These are phyloP conservation scores for Sialia sialis DNA, from an alignment of 2,113 vertebrate species.

Conservation along the genomic window DNA sequence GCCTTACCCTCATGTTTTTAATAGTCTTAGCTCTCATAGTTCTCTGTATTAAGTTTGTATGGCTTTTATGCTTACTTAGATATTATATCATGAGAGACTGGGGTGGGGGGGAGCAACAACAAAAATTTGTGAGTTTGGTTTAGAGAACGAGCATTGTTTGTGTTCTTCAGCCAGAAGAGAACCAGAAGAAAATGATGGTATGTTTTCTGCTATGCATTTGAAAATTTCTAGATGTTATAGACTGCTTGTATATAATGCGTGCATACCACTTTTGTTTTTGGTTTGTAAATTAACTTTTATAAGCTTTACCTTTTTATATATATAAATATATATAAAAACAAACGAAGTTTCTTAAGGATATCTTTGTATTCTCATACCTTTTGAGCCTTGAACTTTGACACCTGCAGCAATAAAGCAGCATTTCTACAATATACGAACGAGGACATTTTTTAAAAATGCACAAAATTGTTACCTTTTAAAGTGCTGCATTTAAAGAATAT, in stretches of 20 bases:
- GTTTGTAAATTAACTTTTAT: constrained; percentile 99
- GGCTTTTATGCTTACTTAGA: constrained; percentile 78
- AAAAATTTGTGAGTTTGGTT: constrained; percentile 52
- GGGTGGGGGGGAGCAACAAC: neutral
- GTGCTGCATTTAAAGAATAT: constrained; percentile 90
- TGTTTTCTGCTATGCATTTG: constrained; percentile 91
- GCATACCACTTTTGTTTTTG: constrained; percentile 96
- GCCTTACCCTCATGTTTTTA: constrained; percentile 89
- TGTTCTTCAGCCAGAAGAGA: constrained; percentile 62
- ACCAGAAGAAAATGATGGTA: constrained; percentile 72
- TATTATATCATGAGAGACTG: constrained; percentile 72
- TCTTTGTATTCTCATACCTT: constrained; percentile 98
- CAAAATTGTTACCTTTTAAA: constrained; percentile 94
- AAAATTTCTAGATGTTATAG: constrained; percentile 85
- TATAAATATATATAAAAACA: constrained; percentile 85
- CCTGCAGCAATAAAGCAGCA: constrained; percentile 95
- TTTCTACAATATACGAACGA: constrained; percentile 90
- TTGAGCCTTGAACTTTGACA: constrained; percentile 97
- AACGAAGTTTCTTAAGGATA: constrained; percentile 87
- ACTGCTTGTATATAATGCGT: constrained; percentile 95
- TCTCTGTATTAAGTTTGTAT: constrained; percentile 76
- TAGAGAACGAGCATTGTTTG: constrained; percentile 46
- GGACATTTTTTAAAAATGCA: constrained; percentile 95
- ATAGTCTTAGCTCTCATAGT: constrained; percentile 68
- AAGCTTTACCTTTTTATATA: constrained; percentile 99